Evolutionary conservation across 2,888 invertebrate genomes (phyloP).

Genomic region (Phytoseiulus persimilis): DNA sequence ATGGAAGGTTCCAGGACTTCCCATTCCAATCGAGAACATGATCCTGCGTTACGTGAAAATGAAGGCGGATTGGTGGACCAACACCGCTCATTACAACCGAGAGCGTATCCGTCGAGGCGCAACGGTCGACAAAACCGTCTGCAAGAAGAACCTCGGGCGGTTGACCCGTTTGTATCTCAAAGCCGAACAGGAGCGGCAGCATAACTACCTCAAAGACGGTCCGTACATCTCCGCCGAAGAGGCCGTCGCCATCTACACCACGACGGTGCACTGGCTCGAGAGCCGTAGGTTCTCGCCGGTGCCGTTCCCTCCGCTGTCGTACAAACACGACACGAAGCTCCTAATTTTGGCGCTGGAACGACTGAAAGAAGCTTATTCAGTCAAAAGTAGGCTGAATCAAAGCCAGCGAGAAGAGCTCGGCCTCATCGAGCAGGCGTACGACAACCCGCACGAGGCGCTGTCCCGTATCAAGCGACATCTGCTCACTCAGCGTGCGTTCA

Average conservation of each 20-base stretch:
- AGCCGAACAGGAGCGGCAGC: conserved; percentile 95
- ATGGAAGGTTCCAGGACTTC: conserved; percentile 98
- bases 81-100: conserved; percentile 98
- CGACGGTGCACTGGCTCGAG: conserved; percentile 99
- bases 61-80: conserved; percentile 99
- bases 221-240: conserved; percentile 99
- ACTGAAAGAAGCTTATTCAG: conserved; percentile 90
- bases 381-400: conserved; percentile 93
- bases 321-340: conserved; percentile 98
- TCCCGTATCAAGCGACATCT: conserved; percentile 98
- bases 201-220: conserved; percentile 98
- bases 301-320: conserved; percentile 96
- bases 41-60: conserved; percentile 98
- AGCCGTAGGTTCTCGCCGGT: conserved; percentile 96
- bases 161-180: conserved; percentile 91
- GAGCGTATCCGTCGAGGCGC: conserved; percentile 98
- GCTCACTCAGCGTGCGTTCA: conserved; percentile 92
- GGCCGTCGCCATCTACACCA: conserved; percentile 98
- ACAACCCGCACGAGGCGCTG: conserved; percentile 97
- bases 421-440: conserved; percentile 97
- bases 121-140: conserved; percentile 98
- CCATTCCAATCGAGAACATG: conserved; percentile 99
- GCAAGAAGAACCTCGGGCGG: conserved; percentile 98
- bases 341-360: conserved; percentile 91
- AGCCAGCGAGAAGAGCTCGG: conserved; percentile 97